These are phyloP conservation scores for Mareca penelope DNA, from an alignment of 2,797 vertebrate species.

Conservation along the genomic window DNA sequence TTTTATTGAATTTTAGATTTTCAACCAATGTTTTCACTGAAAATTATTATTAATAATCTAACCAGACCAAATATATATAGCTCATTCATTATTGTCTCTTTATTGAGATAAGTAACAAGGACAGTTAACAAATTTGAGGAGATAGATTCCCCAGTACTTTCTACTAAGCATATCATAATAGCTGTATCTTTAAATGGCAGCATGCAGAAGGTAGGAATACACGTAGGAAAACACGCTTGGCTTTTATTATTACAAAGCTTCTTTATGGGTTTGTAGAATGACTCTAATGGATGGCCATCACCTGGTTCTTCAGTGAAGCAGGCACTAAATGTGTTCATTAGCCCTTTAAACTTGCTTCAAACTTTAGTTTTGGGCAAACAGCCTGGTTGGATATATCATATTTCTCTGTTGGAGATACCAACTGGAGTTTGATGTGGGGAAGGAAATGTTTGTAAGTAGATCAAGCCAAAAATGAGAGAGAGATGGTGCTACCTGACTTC, in stretches of 20 bases:
- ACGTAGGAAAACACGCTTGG: neutral
- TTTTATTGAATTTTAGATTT: neutral
- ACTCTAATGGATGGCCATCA: neutral
- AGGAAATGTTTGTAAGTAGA: neutral
- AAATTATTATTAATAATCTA: neutral
- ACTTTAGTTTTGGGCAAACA: neutral
- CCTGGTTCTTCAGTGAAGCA: fast-evolving
- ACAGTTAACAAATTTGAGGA: neutral
- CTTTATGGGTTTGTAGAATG: neutral
- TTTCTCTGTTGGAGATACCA: neutral
- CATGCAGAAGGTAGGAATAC: neutral
- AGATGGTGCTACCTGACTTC: neutral
- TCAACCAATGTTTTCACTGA: neutral
- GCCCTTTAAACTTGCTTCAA: neutral
- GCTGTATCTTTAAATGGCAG: neutral
- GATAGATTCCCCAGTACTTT: neutral
- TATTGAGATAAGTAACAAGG: neutral
- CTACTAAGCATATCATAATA: neutral
- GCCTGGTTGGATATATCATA: neutral
- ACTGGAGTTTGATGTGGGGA: neutral
- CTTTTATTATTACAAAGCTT: neutral
- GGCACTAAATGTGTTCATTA: neutral
- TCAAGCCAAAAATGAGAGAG: neutral
- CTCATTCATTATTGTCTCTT: neutral
- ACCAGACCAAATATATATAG: neutral